Conservation (phyloP, 2,113 vertebrate genomes). For the Genyomyrus donnyi region DNA sequence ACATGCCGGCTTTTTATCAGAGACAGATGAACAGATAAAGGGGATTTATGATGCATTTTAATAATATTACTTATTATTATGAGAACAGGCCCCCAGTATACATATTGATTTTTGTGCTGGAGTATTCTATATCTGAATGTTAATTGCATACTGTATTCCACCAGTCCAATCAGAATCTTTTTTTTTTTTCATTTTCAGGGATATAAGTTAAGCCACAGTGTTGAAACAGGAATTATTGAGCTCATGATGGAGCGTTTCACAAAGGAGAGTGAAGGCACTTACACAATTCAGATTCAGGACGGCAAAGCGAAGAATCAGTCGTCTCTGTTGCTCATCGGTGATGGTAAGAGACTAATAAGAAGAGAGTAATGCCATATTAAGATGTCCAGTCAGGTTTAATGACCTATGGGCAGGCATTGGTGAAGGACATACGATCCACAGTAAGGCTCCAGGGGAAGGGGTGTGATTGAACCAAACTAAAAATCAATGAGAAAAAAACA, state of each 20-base stretch:
- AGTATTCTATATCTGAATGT: neutral
- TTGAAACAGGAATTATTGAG: conserved; percentile 76
- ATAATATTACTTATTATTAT: neutral
- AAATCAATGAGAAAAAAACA: neutral
- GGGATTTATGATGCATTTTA: neutral
- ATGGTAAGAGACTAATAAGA: conserved; percentile 63
- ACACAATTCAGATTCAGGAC: conserved; percentile 87
- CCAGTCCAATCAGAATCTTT: neutral
- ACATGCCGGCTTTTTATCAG: neutral
- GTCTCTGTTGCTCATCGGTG: conserved; percentile 89
- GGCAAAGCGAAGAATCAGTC: conserved; percentile 88
- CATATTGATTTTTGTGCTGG: neutral
- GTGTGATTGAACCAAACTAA: no score
- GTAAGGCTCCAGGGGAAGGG: neutral
- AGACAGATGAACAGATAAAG: neutral
- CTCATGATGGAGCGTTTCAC: conserved; percentile 89
- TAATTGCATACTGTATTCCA: neutral
- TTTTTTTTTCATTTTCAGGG: conserved; percentile 51
- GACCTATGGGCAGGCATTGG: neutral
- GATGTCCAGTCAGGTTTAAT: neutral
- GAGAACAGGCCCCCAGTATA: neutral
- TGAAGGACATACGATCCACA: neutral
- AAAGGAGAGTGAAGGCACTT: conserved; percentile 85
- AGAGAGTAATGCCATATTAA: neutral
- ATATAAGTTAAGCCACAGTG: conserved; percentile 80